Evolutionary conservation across 2,113 vertebrate species (phyloP).

Genomic region (Casuarius casuarius): DNA sequence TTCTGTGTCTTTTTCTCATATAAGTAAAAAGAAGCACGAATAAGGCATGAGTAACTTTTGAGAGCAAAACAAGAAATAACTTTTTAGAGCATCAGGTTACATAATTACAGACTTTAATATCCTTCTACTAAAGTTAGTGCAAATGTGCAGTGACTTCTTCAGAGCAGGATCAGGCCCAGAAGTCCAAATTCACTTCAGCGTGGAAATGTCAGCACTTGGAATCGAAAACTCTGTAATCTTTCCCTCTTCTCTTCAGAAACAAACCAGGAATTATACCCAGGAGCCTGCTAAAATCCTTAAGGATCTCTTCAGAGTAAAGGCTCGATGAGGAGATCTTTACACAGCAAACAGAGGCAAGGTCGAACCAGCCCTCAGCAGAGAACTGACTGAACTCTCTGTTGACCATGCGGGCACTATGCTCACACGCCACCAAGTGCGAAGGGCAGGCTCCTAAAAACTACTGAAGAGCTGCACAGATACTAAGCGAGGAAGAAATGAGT

Average conservation of each 20-base stretch:
- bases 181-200: background rate
- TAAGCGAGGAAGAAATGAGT: background rate
- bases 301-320: background rate
- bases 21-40: background rate
- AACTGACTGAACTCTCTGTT: background rate
- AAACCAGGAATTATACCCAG: background rate
- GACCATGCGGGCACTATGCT: rapidly evolving
- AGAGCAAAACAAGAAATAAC: background rate
- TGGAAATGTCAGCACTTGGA: background rate
- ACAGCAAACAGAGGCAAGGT: background rate
- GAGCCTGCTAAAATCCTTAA: background rate
- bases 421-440: rapidly evolving
- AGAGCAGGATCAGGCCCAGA: background rate
- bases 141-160: background rate
- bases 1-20: background rate
- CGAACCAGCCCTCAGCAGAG: background rate
- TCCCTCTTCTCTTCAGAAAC: background rate
- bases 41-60: background rate
- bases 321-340: background rate
- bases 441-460: background rate
- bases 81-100: background rate
- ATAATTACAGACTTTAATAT: background rate
- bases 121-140: background rate
- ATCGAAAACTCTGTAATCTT: background rate
- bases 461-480: background rate